Evolutionary conservation across 2,113 vertebrate genomes (phyloP), one percentile per base, ranked within the genome.

Genomic region (Sebastes fasciatus): DNA sequence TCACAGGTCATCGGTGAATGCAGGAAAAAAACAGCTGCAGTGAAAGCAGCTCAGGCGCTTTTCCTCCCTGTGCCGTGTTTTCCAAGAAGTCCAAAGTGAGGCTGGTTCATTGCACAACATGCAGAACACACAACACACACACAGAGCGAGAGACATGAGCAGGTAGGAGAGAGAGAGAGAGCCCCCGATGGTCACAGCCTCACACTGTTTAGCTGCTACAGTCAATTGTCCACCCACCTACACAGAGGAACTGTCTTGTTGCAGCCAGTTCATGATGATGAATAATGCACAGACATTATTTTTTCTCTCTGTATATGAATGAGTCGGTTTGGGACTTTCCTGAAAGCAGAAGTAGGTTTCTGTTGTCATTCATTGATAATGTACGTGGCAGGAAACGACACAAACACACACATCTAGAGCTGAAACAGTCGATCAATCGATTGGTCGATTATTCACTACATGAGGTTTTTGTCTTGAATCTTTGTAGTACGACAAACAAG

Each of bases 61-160:
- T 64, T 67, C 72, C 69, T 85, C 77, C 83, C 63, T 19, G 43
- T 23, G 1, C 17, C 6, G n/a, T 79, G 84, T 84, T 90, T 91
- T 90, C 90, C 88, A 86, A 92, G 88, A 90, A 91, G 83, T 91
- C 86, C 80, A 88, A 86, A 86, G 55, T 70, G 86, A 87, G 82
- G 80, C 82, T 74, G 80, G 34, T 34, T 81, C 42, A 71, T 93
- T 94, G 89, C 90, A 85, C 89, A 93, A 92, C 85, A 73, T 62
- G 79, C 68, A 88, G 54, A 57, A 43, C 77, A 54, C 68, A 76
- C 78, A 67, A 46, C 77, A 65, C 46, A 21, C 49, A 58, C 54
- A 42, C 11, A 1, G 5, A 49, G 26, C 68, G 51, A 68, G 64
- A 54, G 21, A 16, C 63, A 57, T 64, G 67, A 49, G n/a, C 83